Base-by-base conservation (phyloP, 2,888 invertebrate species). In the Oscheius sp. region DNA sequence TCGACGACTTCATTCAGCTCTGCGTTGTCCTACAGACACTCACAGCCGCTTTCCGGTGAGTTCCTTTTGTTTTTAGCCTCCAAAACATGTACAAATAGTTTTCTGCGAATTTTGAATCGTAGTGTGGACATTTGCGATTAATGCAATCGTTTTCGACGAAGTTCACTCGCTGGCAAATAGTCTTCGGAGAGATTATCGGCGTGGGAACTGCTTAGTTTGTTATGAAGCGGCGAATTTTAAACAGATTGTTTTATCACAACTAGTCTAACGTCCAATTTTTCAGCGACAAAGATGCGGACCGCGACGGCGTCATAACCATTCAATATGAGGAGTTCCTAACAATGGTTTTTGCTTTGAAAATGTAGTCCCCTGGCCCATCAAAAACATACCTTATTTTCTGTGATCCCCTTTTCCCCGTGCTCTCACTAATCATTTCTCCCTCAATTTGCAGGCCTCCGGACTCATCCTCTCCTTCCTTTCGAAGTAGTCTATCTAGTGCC, bases 1-100 rank as follows among this genome's bases (percentile, higher is more conserved):
- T 99, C 91, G 98, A 99, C 91, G 98, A 99, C 90, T 98, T 98
- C 90, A 97, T 98, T 84, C 97, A 97, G 90, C 95, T 96, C 89
- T 96, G 87, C 65, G 84, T 86, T 62, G 85, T 86, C n/a, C 78
- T 87, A 2, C 84, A 85, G 79, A 89, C 89, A 4, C 82, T 91
- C 80, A 90, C 90, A 37, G 96, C 96, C 89, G 94, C 94, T 33
- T 96, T 96, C 89, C 92, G 93, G 80, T 82, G 48, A 32, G 37
- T 51, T n/a, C n/a, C 21, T 21, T 21, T 21, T 21, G 21, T 37
- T 2, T 65, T 35, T 47, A 55, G 21, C 21, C 37, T n/a, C n/a
- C 13, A n/a, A 57, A 58, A n/a, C 11, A 58, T 9, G 21, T 53
- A 53, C 53, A 11, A 21, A 11, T 7, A 42, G 42, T 42, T 42